These are phyloP conservation scores for Blera fallax DNA, from an alignment of 2,888 invertebrate species.

Conservation along the genomic window DNA sequence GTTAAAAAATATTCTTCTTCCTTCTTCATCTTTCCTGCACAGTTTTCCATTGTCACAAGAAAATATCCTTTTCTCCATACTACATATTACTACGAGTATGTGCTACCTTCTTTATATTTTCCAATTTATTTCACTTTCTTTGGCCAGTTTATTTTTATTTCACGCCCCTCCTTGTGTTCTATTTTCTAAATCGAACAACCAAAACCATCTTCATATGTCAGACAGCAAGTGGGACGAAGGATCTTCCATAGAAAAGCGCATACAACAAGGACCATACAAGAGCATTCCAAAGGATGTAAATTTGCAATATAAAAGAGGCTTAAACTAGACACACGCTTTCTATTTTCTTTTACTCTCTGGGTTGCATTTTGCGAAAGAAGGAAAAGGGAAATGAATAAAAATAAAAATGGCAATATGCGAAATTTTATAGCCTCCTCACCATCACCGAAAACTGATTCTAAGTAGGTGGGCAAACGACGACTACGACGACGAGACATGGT, in stretches of 20 bases:
- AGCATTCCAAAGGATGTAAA: conserved; percentile 14
- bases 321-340: not conserved
- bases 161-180: not conserved
- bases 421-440: not conserved
- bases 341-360: not conserved
- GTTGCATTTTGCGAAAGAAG: not conserved
- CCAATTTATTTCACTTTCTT: not conserved
- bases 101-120: not conserved
- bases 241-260: not conserved
- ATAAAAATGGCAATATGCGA: not conserved
- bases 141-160: not conserved
- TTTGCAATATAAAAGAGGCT: conserved; percentile 7
- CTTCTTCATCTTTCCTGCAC: not conserved
- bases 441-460: not conserved
- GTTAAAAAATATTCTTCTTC: conserved; percentile 6
- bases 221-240: not conserved
- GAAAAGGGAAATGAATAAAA: conserved; percentile 8
- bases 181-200: not conserved
- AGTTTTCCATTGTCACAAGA: not conserved
- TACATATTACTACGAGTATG: no score
- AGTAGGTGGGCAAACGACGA: not conserved
- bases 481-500: conserved; percentile 29
- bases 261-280: not conserved
- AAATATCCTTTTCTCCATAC: not conserved
- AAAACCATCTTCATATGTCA: not conserved